Evolutionary conservation across 2,797 vertebrate genomes (phyloP).

Genomic region (Molossus alvarezi): DNA sequence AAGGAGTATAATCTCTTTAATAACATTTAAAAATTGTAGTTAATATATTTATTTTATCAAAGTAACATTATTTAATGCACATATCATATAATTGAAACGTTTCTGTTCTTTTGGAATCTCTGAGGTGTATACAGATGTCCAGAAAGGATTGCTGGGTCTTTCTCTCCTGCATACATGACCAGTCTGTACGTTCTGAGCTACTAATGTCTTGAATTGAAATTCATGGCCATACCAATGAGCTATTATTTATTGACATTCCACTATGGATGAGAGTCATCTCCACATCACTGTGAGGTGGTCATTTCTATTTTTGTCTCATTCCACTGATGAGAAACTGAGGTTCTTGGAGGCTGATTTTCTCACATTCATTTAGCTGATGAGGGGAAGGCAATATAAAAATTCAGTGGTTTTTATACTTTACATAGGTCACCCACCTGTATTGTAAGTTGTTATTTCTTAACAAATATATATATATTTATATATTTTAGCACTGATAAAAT

Average conservation of each 20-base stretch:
- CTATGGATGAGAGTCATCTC: not conserved
- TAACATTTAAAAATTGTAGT: conserved; percentile 14
- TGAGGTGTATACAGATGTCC: not conserved
- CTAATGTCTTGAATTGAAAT: not conserved
- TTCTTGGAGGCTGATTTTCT: not conserved
- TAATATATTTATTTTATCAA: not conserved
- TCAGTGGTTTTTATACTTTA: not conserved
- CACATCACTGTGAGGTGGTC: not conserved
- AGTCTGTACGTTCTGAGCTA: not conserved
- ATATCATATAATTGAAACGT: not conserved
- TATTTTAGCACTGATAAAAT: not conserved
- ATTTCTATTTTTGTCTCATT: not conserved
- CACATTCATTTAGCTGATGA: not conserved
- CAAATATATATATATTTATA: not conserved
- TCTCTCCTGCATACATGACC: not conserved
- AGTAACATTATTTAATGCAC: not conserved
- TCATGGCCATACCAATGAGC: not conserved
- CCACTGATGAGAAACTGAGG: not conserved
- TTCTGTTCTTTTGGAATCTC: not conserved
- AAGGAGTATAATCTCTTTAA: not conserved
- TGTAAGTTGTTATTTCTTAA: not conserved
- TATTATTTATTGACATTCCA: not conserved
- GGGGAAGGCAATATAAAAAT: not conserved
- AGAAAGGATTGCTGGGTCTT: not conserved
- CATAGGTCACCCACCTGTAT: not conserved